Percentiles rank a stretch among this genome's conserved stretches.
Evolutionary conservation across 2,797 vertebrate genomes (phyloP).

Genomic region (Halcyon leucocephala): DNA sequence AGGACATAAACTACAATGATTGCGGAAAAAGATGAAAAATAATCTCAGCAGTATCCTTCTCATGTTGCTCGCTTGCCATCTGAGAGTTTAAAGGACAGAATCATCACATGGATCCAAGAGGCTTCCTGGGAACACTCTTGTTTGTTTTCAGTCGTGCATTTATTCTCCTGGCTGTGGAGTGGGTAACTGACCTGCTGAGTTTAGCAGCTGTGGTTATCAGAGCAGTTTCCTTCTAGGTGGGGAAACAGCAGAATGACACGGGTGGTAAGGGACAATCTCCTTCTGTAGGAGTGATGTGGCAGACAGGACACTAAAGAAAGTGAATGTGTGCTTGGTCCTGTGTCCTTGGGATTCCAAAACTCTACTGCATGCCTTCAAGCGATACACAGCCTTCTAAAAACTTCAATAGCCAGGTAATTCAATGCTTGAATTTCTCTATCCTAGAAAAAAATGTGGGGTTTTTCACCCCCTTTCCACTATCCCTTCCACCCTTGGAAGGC

Average conservation of each 20-base stretch:
- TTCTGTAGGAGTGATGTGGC: not conserved
- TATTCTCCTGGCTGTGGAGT: not conserved
- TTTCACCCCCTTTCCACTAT: not conserved
- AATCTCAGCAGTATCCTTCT: not conserved
- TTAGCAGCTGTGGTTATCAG: not conserved
- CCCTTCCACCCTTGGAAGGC: not conserved
- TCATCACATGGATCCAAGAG: not conserved
- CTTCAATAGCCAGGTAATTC: not conserved
- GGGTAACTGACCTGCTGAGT: not conserved
- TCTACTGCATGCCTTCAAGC: not conserved
- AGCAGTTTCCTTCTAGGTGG: not conserved
- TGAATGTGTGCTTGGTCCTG: not conserved
- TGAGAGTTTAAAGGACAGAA: not conserved
- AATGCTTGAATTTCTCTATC: not conserved
- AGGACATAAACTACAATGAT: not conserved
- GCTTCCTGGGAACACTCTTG: not conserved
- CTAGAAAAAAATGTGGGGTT: not conserved
- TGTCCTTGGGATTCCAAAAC: not conserved
- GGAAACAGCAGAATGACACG: not conserved
- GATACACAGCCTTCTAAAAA: not conserved
- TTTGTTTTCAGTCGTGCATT: not conserved
- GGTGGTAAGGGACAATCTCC: not conserved
- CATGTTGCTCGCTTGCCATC: not conserved
- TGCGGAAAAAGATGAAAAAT: constrained; percentile 1
- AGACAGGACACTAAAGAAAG: not conserved